phyloP scores from a whole-genome alignment of 2,113 vertebrate genomes.

The Nycticorax nycticorax region DNA sequence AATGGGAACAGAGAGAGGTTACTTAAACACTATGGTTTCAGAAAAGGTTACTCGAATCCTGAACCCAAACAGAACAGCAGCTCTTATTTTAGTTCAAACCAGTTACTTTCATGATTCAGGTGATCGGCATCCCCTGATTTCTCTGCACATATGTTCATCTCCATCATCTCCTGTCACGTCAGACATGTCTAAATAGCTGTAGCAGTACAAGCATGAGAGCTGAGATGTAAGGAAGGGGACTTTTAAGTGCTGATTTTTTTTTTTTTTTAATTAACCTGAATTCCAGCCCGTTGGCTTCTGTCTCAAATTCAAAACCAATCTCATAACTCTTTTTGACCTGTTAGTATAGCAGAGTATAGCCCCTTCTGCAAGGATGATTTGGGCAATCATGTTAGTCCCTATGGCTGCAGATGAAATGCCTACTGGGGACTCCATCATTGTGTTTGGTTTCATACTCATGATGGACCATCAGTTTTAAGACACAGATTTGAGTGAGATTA shows the following conservation, averaged over 20 bases:
- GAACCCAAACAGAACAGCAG: background rate
- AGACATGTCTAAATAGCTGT: background rate
- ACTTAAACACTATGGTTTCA: background rate
- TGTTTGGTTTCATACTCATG: background rate
- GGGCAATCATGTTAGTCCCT: background rate
- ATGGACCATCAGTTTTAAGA: background rate
- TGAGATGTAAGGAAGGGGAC: background rate
- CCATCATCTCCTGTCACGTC: background rate
- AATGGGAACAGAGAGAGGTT: background rate
- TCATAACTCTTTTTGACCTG: background rate
- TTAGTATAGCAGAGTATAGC: background rate
- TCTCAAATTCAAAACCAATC: background rate
- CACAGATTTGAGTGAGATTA: background rate
- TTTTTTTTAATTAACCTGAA: background rate
- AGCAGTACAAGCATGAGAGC: background rate
- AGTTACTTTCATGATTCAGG: background rate
- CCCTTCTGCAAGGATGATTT: background rate
- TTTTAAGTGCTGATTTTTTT: background rate
- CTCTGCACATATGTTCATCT: background rate
- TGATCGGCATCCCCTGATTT: background rate
- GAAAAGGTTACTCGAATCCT: background rate
- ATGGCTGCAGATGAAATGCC: background rate
- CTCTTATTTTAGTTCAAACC: background rate
- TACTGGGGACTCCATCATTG: background rate
- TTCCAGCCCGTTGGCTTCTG: background rate